Conservation (phyloP, 2,888 invertebrate species). For the Spilarctia lutea region DNA sequence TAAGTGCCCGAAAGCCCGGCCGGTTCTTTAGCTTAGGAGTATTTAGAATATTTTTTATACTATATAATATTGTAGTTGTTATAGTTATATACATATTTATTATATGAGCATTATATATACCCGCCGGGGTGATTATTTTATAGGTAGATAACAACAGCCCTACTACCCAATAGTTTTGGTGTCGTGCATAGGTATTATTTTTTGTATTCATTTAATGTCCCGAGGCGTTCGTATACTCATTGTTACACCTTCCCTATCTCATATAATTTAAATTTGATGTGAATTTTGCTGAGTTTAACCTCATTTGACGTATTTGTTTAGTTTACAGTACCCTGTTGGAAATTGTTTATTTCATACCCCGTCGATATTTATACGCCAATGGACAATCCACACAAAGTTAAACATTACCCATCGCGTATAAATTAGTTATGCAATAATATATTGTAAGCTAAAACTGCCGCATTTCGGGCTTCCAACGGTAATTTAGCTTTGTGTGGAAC, state of each 20-base stretch:
- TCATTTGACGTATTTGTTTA: neutral
- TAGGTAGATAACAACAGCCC: too few relatives aligned
- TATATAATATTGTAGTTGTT: neutral
- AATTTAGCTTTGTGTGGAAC: neutral
- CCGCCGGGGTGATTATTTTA: too few relatives aligned
- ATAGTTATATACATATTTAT: neutral
- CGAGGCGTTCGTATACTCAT: neutral
- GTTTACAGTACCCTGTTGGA: neutral
- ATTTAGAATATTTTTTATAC: neutral
- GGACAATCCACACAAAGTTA: slow-evolving; percentile 4
- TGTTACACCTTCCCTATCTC: neutral
- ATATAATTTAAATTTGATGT: neutral
- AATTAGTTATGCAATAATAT: neutral
- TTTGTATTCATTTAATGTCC: neutral
- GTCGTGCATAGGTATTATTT: neutral
- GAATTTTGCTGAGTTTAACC: neutral
- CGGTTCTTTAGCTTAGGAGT: neutral
- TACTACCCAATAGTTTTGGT: neutral
- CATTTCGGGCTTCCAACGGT: slow-evolving; percentile 1
- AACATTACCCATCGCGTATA: neutral
- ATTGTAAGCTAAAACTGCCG: neutral
- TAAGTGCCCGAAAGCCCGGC: neutral
- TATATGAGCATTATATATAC: neutral
- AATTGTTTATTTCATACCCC: neutral
- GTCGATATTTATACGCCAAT: neutral